Base-by-base conservation (phyloP, 2,888 invertebrate species). In the Drosophila nigricruria region DNA sequence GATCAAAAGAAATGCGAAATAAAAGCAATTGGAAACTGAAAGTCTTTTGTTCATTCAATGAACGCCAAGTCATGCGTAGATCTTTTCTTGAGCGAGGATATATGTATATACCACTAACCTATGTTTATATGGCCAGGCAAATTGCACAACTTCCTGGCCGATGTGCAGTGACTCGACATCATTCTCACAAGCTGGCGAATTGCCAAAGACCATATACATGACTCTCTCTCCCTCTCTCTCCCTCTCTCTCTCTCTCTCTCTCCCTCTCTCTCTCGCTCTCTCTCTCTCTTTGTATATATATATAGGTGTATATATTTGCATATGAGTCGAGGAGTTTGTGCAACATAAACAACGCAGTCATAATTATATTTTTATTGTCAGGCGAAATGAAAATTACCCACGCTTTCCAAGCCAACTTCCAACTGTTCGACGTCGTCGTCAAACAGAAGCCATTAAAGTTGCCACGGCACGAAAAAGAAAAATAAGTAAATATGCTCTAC, bases 281-380 rank as follows among this genome's bases (percentile, higher is more conserved):
- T 30, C 2, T 30, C 0, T 30, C 0, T 18, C 0, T 40, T 0
- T 40, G 4, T 40, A 8, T 40, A 4, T 10, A n/a, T 18, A 45
- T 27, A 18, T 12, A 18, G 49, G 18, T 14, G 1, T 30, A 56
- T 40, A 27, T 54, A 64, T 73, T 50, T 56, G 36, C 61, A 72
- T 72, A 45, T 38, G 32, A 23, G 14, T 27, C 18, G 50, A 38
- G 52, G 47, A 62, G 56, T 70, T 36, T 73, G 62, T 68, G 57
- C 63, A 74, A 66, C 60, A 75, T 72, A 67, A 74, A 70, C 67
- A 79, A 75, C 73, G 66, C 74, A 80, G 75, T 68, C 70, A 82
- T 82, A 82, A 73, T 81, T 76, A 79, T 79, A 79, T 79, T 79
- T 81, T 77, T 79, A 81, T 75, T 81, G 82, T 79, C 72, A 62